Base-by-base conservation (phyloP, 2,888 invertebrate species). In the Lypha dubia region DNA sequence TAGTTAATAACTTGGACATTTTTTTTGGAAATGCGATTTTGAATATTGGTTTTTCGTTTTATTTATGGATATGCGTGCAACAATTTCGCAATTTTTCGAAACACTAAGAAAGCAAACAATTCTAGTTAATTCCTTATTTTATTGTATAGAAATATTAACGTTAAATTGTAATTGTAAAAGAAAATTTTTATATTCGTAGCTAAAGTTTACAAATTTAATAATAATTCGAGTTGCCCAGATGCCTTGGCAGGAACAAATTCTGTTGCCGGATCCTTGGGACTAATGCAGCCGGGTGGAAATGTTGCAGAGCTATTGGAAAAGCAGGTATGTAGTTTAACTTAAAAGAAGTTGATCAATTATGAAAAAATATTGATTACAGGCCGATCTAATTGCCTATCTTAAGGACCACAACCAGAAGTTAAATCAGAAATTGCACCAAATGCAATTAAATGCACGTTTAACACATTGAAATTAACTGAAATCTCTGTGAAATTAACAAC, bases 321-420 rank as follows among this genome's bases (percentile, higher is more conserved):
- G 90, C 95, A 95, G 89, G 93, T 93, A 87, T 73, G 11, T 38
- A 82, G 11, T 20, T 7, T n/a, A 15, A 17, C 15, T 9, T 75
- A 8, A 15, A 5, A 2, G 9, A 58, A 35, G 3, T 32, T n/a
- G 17, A 32, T 3, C n/a, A 51, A 22, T 3, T 51, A 22, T 3
- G 13, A 6, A 20, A 20, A 20, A 38, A 60, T 15, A 41, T 63
- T 46, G n/a, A 68, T 83, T 89, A 63, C 86, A 93, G 93, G 95
- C 95, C 32, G 95, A 95, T 91, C 92, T 95, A 9, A 95, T 96
- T 86, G 93, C 94, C 88, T 95, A 95, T 89, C 92, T 95, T 76
- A 94, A 94, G 86, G 95, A 95, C 88, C 95, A 95, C 86, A 95
- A 95, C 88, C 93, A 93, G 35, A 93, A 94, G 88, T 92, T 95